Evolutionary conservation across 2,888 invertebrate species (phyloP).

Genomic region (Sylvicola cinctus): DNA sequence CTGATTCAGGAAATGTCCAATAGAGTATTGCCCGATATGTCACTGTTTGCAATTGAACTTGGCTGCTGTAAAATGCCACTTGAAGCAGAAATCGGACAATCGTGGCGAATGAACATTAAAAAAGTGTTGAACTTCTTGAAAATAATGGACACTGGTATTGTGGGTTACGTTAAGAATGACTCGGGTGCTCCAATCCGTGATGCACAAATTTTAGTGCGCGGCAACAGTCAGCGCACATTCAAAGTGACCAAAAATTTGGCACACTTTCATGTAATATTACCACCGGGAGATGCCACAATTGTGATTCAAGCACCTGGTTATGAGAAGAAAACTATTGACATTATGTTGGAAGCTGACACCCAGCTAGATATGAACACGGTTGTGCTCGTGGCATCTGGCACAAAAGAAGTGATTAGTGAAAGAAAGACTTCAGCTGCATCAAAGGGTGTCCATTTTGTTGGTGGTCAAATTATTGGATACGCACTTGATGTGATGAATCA

Average conservation of each 20-base stretch:
- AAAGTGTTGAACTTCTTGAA: constrained; percentile 41
- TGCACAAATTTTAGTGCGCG: constrained; percentile 46
- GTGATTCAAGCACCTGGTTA: constrained; percentile 40
- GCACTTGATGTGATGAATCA: constrained; percentile 36
- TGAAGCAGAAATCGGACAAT: constrained; percentile 38
- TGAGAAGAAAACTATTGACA: constrained; percentile 25
- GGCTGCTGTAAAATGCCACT: constrained; percentile 69
- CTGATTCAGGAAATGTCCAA: neutral
- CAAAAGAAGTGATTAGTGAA: neutral
- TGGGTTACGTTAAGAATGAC: constrained; percentile 47
- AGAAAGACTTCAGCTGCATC: too few species aligned
- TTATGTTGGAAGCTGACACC: constrained; percentile 11
- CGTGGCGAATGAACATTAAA: constrained; percentile 48
- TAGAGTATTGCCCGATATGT: constrained; percentile 15
- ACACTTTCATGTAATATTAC: constrained; percentile 47
- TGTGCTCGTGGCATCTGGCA: neutral
- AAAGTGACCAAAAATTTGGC: constrained; percentile 47
- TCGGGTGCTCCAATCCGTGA: constrained; percentile 41
- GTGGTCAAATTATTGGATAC: constrained; percentile 26
- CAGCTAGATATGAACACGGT: neutral
- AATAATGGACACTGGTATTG: constrained; percentile 43
- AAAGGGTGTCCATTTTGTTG: too few species aligned
- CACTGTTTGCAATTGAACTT: constrained; percentile 48
- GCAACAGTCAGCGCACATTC: constrained; percentile 29
- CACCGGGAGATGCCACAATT: constrained; percentile 43